Conservation (phyloP, 2,113 vertebrate species). For the Pterocles orientalis region DNA sequence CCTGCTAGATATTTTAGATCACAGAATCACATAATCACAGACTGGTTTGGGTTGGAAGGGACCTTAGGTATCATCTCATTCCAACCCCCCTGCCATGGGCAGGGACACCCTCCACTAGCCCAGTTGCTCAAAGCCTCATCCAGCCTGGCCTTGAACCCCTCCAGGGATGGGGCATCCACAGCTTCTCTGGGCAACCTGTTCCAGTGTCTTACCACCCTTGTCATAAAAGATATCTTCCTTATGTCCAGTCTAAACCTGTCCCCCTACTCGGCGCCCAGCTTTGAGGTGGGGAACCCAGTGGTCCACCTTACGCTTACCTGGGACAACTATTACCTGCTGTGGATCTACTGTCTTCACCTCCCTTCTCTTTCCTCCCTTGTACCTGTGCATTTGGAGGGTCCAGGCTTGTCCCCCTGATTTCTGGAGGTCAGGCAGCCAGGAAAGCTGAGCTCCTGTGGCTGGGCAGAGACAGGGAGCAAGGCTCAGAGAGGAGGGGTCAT, state of each 20-base stretch:
- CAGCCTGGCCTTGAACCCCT: background rate
- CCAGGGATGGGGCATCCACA: too few species aligned
- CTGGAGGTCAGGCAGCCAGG: background rate
- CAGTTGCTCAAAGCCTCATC: background rate
- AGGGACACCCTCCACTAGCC: background rate
- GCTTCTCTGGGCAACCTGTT: too few species aligned
- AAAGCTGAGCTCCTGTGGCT: slow-evolving; percentile 48
- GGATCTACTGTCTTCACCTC: background rate
- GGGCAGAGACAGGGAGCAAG: slow-evolving; percentile 31
- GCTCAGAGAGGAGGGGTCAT: slow-evolving; percentile 58
- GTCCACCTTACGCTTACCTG: background rate
- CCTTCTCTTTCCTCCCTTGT: background rate
- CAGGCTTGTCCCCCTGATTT: background rate
- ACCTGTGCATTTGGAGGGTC: background rate
- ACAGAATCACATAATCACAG: background rate
- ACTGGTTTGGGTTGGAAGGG: background rate
- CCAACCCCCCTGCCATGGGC: background rate
- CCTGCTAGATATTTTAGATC: background rate
- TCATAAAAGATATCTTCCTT: background rate
- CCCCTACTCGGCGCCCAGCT: background rate
- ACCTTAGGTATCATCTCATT: background rate
- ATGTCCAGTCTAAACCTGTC: background rate
- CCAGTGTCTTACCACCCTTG: too few species aligned
- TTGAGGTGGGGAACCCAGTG: background rate
- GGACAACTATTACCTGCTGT: background rate